phyloP scores from a whole-genome alignment of 1,140 invertebrate genomes.

The Pteromalus puparum region DNA sequence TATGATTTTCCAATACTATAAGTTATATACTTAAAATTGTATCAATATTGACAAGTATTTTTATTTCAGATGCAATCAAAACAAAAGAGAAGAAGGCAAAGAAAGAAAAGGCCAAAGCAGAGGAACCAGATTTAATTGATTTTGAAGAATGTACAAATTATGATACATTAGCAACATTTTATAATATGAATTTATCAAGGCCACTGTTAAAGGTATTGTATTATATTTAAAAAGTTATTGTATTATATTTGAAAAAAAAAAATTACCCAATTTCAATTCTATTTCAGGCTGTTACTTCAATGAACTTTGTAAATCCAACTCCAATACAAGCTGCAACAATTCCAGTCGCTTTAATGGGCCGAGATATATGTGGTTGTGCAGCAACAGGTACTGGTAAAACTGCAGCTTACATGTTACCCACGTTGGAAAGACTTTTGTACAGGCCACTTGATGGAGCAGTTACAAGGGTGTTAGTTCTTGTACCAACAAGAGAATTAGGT shows the following conservation, averaged over 20 bases:
- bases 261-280: slow-evolving; percentile 15
- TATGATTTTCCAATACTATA: no score
- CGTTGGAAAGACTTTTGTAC: slow-evolving; percentile 94
- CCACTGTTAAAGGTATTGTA: slow-evolving; percentile 86
- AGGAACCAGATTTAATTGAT: slow-evolving; percentile 77
- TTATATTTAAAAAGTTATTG: slow-evolving; percentile 11
- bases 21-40: background rate
- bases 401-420: slow-evolving; percentile 98
- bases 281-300: slow-evolving; percentile 43
- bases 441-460: slow-evolving; percentile 80
- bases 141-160: slow-evolving; percentile 86
- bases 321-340: slow-evolving; percentile 85
- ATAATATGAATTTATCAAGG: slow-evolving; percentile 94
- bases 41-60: background rate
- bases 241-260: slow-evolving; percentile 25
- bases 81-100: slow-evolving; percentile 65
- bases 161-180: slow-evolving; percentile 86
- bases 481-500: slow-evolving; percentile 97
- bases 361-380: slow-evolving; percentile 96
- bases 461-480: slow-evolving; percentile 93
- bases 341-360: slow-evolving; percentile 90
- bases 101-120: slow-evolving; percentile 62
- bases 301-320: slow-evolving; percentile 54
- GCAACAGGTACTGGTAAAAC: slow-evolving; percentile 99
- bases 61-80: slow-evolving; percentile 65